phyloP scores from a whole-genome alignment of 1,140 invertebrate genomes.

The Drosophila leontia region DNA sequence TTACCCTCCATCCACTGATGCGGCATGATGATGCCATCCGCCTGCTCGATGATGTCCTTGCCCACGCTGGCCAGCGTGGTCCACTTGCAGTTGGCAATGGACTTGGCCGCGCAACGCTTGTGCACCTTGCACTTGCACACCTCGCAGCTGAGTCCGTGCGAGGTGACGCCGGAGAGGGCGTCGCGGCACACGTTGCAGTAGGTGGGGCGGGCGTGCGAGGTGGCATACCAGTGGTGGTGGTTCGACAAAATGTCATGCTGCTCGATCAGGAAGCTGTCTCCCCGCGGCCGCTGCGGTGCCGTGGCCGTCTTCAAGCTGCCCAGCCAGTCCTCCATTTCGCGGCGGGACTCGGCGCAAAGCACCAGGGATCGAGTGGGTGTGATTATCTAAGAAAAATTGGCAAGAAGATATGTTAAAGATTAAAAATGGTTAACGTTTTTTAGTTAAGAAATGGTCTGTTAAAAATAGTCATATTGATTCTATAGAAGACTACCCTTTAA shows the following conservation, averaged over 20 bases:
- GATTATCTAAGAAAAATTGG: slow-evolving; percentile 89
- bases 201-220: slow-evolving; percentile 96
- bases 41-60: slow-evolving; percentile 96
- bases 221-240: slow-evolving; percentile 95
- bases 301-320: slow-evolving; percentile 90
- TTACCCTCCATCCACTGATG: slow-evolving; percentile 99
- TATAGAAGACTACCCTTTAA: too few relatives aligned
- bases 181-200: slow-evolving; percentile 98
- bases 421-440: neutral
- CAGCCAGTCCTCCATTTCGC: slow-evolving; percentile 97
- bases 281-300: slow-evolving; percentile 87
- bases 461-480: neutral
- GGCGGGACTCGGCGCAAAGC: slow-evolving; percentile 91
- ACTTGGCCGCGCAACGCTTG: slow-evolving; percentile 95
- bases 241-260: slow-evolving; percentile 92
- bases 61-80: slow-evolving; percentile 96
- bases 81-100: slow-evolving; percentile 98
- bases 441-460: neutral
- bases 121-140: slow-evolving; percentile 99
- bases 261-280: slow-evolving; percentile 86
- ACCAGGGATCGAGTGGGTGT: slow-evolving; percentile 93
- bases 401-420: neutral
- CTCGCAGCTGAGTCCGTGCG: slow-evolving; percentile 97
- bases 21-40: slow-evolving; percentile 96
- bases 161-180: slow-evolving; percentile 95